Evolutionary conservation across 1,140 invertebrate genomes (phyloP).

Genomic region (Drosophila teissieri): DNA sequence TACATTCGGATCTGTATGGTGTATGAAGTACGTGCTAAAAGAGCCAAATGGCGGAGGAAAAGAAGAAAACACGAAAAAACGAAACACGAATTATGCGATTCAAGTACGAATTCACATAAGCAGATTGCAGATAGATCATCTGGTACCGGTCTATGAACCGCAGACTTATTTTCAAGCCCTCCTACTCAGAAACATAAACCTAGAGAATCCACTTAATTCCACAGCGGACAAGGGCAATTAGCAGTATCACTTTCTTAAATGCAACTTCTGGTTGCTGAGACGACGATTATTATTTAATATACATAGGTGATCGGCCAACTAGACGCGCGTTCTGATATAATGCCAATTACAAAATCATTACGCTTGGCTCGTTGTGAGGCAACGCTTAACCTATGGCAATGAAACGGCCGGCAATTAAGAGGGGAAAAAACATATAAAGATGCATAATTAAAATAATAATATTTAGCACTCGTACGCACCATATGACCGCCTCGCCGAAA

Average conservation of each 20-base stretch:
- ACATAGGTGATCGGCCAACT: constrained; percentile 6
- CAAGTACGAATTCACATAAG: constrained; percentile 44
- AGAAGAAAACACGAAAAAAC: constrained; percentile 46
- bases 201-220: constrained; percentile 34
- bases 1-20: background rate
- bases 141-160: constrained; percentile 25
- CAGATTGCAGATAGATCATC: constrained; percentile 2
- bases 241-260: constrained; percentile 21
- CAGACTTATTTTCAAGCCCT: background rate
- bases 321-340: constrained; percentile 40
- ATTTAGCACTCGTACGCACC: constrained; percentile 45
- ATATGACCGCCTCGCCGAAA: constrained; percentile 28
- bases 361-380: constrained; percentile 46
- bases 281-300: background rate
- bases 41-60: constrained; percentile 21
- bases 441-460: constrained; percentile 71
- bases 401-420: constrained; percentile 59
- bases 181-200: background rate
- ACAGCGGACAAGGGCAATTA: constrained; percentile 26
- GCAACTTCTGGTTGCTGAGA: background rate
- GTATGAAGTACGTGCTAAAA: constrained; percentile 41
- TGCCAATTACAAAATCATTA: constrained; percentile 57
- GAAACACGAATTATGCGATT: constrained; percentile 46
- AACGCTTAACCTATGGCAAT: constrained; percentile 70
- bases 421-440: constrained; percentile 43